phyloP scores from a whole-genome alignment of 2,888 invertebrate genomes.

The Athalia circularis region DNA sequence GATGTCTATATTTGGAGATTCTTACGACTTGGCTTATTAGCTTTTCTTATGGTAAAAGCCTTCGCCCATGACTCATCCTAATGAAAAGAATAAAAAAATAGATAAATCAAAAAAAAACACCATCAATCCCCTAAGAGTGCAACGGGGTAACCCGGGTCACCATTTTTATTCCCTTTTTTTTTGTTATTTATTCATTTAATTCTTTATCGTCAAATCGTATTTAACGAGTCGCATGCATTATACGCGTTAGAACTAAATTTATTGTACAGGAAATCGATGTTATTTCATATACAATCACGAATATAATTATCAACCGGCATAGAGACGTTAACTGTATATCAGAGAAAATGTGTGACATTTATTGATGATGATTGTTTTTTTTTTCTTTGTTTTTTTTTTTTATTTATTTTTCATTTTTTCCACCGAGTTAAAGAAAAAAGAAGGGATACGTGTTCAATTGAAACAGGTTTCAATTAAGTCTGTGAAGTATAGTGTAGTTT shows the following conservation, averaged over 20 bases:
- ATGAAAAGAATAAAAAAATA: constrained; percentile 7
- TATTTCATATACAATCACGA: too few species aligned
- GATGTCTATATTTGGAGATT: constrained; percentile 30
- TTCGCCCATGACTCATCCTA: constrained; percentile 31
- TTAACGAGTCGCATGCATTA: too few species aligned
- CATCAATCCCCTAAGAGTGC: constrained; percentile 21
- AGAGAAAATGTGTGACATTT: not conserved
- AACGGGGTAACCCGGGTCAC: constrained; percentile 21
- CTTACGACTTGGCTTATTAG: constrained; percentile 28
- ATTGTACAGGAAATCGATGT: too few species aligned
- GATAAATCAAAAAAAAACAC: constrained; percentile 12
- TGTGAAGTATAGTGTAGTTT: constrained; percentile 5
- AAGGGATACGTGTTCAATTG: constrained; percentile 39
- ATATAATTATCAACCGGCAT: too few species aligned
- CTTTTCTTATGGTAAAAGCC: constrained; percentile 37
- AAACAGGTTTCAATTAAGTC: constrained; percentile 33
- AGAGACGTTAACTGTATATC: too few species aligned
- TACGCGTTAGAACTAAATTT: too few species aligned
- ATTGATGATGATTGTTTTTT: not conserved
- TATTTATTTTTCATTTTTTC: not conserved
- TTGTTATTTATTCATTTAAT: too few species aligned
- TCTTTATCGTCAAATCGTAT: too few species aligned
- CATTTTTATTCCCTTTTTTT: not conserved
- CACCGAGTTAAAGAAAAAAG: not conserved
- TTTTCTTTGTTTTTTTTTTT: not conserved